Evolutionary conservation across 2,797 vertebrate species (phyloP), one percentile per base, ranked within the genome.

Genomic region (Melanotaenia parkinsoni): DNA sequence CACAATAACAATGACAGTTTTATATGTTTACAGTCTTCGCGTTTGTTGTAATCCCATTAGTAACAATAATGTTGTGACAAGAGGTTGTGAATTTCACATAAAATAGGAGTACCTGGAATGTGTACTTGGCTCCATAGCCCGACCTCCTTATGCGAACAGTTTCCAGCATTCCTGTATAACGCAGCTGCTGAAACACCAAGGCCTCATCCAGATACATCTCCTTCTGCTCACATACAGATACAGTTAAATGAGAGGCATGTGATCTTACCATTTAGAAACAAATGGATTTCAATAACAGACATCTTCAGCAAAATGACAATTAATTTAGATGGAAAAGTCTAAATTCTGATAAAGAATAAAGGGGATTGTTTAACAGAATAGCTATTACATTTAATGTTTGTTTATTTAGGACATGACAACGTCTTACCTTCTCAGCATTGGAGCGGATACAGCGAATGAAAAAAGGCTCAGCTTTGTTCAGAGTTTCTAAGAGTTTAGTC

Each of bases 371-470:
- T 37, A 6, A 60, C 40, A n/a, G 37, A 43, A 40, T 40, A 14
- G 6, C 35, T 7, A 54, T 20, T 6, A 16, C 18, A 22, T 50
- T 22, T 22, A 10, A 10, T 22, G 4, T 47, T n/a, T 50, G 47
- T 22, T 22, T 3, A 22, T 50, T 50, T 22, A 22, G 10, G 3
- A 37, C n/a, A 37, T n/a, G 35, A 11, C 12, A 53, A 1, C 50
- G 0, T 58, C 35, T 82, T 14, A 98, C 98, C 97, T 99, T 99
- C 84, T 98, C 96, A 0, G 97, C 96, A 0, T 99, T 99, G 77
- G 98, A 99, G 80, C 98, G 97, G 76, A 99, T 97, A 75, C 98
- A 99, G 45, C 98, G 96, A 79, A 99, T 99, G 86, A 99, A 99
- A 91, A 97, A 99, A 0, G 98, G 98, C 76, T 99, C 98, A 0